phyloP scores from a whole-genome alignment of 64 coral and sea anemone species.

The Actinia equina region DNA sequence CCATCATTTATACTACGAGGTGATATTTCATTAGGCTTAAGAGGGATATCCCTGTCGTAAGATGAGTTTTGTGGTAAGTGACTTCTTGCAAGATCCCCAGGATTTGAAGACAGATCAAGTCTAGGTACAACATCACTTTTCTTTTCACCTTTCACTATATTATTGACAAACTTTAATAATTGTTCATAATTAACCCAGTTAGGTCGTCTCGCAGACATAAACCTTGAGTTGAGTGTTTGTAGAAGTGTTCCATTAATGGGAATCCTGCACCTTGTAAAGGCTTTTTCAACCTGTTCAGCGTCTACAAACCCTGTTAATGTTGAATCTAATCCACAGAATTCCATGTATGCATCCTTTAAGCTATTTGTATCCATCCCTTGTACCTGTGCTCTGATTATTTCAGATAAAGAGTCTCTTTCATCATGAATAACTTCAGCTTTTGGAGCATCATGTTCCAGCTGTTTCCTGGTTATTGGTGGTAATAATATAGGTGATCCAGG shows the following conservation, averaged over 20 bases:
- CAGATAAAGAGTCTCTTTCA: neutral
- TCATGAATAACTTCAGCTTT: neutral
- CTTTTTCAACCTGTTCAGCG: constrained; percentile 51
- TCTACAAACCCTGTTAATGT: constrained; percentile 82
- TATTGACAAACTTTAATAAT: constrained; percentile 74
- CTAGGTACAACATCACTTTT: constrained; percentile 29
- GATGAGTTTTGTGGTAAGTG: constrained; percentile 54
- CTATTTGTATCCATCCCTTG: constrained; percentile 40
- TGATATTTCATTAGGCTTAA: constrained; percentile 89
- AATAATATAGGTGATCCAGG: constrained; percentile 22
- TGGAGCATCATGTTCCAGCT: neutral
- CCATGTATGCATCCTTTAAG: constrained; percentile 70
- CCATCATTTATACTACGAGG: constrained; percentile 52
- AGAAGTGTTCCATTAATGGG: constrained; percentile 48
- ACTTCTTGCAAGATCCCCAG: constrained; percentile 14
- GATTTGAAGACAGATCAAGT: constrained; percentile 47
- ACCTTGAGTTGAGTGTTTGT: constrained; percentile 32
- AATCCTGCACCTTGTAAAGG: constrained; percentile 58
- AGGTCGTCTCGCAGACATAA: constrained; percentile 76
- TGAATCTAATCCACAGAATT: constrained; percentile 72
- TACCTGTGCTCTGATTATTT: neutral
- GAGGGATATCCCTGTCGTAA: constrained; percentile 35
- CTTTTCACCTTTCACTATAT: constrained; percentile 28
- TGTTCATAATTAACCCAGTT: constrained; percentile 92
- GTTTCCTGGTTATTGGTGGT: constrained; percentile 59